Percentiles rank a stretch among this genome's conserved stretches.
Conservation (phyloP, 1,140 invertebrate species). For the Drosophila takahashii region DNA sequence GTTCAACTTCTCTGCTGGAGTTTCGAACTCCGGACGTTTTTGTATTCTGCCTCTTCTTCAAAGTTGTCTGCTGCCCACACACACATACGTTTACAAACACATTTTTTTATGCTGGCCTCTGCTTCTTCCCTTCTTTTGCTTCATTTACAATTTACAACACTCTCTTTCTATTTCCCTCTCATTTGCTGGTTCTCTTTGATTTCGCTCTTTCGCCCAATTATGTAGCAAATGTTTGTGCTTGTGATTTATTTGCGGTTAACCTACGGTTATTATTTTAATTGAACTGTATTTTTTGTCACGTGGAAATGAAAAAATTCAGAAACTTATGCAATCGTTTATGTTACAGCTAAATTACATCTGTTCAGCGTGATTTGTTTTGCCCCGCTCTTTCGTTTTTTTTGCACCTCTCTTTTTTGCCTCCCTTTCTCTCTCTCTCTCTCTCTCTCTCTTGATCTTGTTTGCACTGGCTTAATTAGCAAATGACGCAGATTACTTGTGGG, state of each 20-base stretch:
- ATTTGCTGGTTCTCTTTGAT: conserved; percentile 3
- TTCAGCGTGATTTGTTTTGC: conserved; percentile 26
- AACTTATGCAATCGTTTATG: conserved; percentile 61
- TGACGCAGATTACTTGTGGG: conserved; percentile 54
- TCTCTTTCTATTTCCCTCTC: conserved; percentile 40
- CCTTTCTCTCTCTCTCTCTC: conserved; percentile 12
- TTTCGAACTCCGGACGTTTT: conserved; percentile 57
- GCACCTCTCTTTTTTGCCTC: background rate
- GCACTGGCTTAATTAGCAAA: conserved; percentile 39
- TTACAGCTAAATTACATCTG: conserved; percentile 48
- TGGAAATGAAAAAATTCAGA: conserved; percentile 51
- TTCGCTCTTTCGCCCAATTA: conserved; percentile 37
- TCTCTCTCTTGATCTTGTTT: conserved; percentile 54
- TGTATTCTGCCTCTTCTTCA: conserved; percentile 58
- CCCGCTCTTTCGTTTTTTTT: background rate
- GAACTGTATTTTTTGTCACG: conserved; percentile 53
- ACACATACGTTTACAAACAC: conserved; percentile 46
- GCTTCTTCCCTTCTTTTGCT: conserved; percentile 32
- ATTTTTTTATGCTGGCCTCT: conserved; percentile 59
- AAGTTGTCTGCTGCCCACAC: conserved; percentile 73
- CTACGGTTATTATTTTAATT: conserved; percentile 69
- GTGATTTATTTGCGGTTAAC: conserved; percentile 69
- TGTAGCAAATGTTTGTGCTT: conserved; percentile 71
- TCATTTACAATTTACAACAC: conserved; percentile 68
- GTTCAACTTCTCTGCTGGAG: conserved; percentile 24